Evolutionary conservation across 1,140 invertebrate genomes (phyloP).

Genomic region (fruit fly (Drosophila melanogaster)): DNA sequence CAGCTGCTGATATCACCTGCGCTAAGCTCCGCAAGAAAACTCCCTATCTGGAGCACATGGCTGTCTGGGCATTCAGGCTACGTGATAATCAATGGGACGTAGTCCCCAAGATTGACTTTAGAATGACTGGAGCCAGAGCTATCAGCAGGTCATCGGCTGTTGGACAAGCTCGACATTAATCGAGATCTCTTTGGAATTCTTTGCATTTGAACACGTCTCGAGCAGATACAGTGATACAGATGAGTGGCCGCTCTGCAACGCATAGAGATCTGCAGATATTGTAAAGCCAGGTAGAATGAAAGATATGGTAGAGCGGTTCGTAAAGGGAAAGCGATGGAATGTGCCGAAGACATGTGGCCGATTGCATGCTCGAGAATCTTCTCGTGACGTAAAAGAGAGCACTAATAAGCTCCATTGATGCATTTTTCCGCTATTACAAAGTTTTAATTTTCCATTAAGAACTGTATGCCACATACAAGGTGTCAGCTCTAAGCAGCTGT

Average conservation of each 20-base stretch:
- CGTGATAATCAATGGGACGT: constrained; percentile 20
- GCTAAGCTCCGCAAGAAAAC: background rate
- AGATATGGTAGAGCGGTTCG: background rate
- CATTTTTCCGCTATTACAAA: background rate
- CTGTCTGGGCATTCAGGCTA: background rate
- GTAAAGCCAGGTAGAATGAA: background rate
- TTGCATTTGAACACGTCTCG: constrained; percentile 23
- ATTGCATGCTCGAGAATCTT: constrained; percentile 5
- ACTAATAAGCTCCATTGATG: constrained; percentile 1
- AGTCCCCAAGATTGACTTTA: background rate
- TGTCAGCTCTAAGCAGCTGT: no score
- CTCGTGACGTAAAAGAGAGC: constrained; percentile 2
- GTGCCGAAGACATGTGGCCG: background rate
- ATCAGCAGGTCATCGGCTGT: constrained; percentile 31
- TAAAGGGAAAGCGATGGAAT: background rate
- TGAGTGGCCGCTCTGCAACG: background rate
- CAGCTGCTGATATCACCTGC: constrained; percentile 3
- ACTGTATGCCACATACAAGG: background rate
- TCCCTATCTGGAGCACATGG: constrained; percentile 9
- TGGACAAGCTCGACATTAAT: constrained; percentile 13
- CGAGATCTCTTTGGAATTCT: constrained; percentile 7
- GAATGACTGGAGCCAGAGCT: constrained; percentile 1
- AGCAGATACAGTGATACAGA: background rate
- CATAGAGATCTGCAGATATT: background rate
- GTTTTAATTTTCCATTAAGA: background rate